These are phyloP conservation scores for Cyphotilapia sp. DNA, from an alignment of 2,113 vertebrate genomes.

Conservation along the genomic window DNA sequence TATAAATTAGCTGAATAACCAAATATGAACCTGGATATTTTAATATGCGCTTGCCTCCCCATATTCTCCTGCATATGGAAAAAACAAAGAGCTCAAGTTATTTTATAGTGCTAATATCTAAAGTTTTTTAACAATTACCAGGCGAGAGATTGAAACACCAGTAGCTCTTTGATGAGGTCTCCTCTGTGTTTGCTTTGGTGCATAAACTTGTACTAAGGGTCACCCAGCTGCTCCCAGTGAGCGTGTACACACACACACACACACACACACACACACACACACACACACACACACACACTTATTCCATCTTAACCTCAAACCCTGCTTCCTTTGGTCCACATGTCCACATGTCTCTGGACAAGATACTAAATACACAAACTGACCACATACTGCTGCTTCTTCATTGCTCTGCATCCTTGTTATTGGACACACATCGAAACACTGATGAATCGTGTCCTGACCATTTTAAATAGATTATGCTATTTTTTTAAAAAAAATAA, in stretches of 20 bases:
- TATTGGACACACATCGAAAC: neutral
- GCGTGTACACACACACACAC: neutral
- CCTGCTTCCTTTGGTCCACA: neutral
- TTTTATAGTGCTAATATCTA: neutral
- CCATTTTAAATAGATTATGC: neutral
- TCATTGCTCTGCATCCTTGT: neutral
- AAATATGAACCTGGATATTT: neutral
- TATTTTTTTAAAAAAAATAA: neutral
- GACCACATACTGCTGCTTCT: neutral
- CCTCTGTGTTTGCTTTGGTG: neutral
- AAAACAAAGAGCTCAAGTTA: neutral
- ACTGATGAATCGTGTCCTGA: neutral
- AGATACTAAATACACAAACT: neutral
- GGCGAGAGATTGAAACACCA: rapidly evolving
- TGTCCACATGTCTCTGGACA: neutral
- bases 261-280: no score
- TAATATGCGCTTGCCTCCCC: neutral
- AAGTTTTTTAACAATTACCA: neutral
- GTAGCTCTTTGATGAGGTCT: neutral
- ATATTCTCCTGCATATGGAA: neutral
- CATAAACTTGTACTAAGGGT: neutral
- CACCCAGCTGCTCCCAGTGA: neutral
- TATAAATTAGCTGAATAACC: neutral
- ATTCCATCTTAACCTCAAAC: neutral
- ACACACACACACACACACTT: neutral